These are phyloP conservation scores for Coelopa frigida DNA, from an alignment of 1,140 invertebrate species.

Conservation along the genomic window DNA sequence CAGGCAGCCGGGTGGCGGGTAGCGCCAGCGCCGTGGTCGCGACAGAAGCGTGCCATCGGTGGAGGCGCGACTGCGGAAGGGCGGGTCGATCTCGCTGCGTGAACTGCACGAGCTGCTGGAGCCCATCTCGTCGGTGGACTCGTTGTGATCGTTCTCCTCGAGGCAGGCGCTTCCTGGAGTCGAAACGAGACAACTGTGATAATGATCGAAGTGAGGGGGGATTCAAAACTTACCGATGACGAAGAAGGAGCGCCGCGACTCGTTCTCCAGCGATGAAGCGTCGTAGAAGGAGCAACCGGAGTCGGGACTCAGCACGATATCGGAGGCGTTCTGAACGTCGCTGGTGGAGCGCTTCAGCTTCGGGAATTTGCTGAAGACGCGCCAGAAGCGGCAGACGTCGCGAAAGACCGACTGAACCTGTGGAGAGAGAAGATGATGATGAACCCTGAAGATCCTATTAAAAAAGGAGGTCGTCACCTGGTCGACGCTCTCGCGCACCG, in stretches of 20 bases:
- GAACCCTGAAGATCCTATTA: background rate
- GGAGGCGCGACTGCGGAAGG: constrained; percentile 55
- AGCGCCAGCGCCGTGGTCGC: constrained; percentile 48
- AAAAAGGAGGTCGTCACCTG: constrained; percentile 53
- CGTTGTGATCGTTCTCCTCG: constrained; percentile 34
- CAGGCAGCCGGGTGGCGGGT: constrained; percentile 44
- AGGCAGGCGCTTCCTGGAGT: constrained; percentile 27
- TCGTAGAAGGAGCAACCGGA: constrained; percentile 37
- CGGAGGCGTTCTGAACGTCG: constrained; percentile 42
- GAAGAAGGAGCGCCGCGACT: constrained; percentile 34
- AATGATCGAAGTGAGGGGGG: background rate
- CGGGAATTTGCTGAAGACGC: constrained; percentile 57
- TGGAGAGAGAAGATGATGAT: background rate
- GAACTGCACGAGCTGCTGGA: constrained; percentile 25
- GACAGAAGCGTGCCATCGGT: constrained; percentile 54
- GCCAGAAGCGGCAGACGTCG: constrained; percentile 61
- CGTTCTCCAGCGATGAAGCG: constrained; percentile 21
- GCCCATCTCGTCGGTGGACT: constrained; percentile 36
- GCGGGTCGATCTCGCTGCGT: constrained; percentile 36
- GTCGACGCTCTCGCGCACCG: constrained; percentile 71
- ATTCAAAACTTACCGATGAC: constrained; percentile 13
- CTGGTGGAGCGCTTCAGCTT: constrained; percentile 53
- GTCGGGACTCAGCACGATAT: constrained; percentile 31
- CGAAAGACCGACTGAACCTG: constrained; percentile 63
- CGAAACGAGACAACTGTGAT: background rate